These are phyloP conservation scores for Belgica antarctica DNA, from an alignment of 2,888 invertebrate genomes.

Conservation along the genomic window DNA sequence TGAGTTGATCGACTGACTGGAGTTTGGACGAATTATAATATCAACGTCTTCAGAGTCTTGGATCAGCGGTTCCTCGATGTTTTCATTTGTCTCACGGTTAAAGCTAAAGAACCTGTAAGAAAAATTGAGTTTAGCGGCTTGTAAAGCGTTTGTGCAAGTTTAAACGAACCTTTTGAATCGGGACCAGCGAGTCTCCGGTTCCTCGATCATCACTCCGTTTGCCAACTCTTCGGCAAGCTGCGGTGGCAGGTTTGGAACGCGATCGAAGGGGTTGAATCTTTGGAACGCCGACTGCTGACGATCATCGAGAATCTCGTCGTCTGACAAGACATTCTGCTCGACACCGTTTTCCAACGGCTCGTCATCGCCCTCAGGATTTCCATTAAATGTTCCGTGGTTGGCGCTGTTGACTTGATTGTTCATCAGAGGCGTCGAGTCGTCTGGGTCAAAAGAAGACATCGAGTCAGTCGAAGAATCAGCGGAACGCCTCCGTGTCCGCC, in stretches of 20 bases:
- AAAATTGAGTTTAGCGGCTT: neutral
- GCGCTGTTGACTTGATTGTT: slow-evolving; percentile 56
- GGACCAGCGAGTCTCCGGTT: slow-evolving; percentile 44
- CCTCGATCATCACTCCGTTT: neutral
- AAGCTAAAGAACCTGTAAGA: slow-evolving; percentile 47
- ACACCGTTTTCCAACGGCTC: slow-evolving; percentile 45
- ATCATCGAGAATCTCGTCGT: slow-evolving; percentile 51
- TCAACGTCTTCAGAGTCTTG: slow-evolving; percentile 15
- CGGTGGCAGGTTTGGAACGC: slow-evolving; percentile 49
- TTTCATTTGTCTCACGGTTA: slow-evolving; percentile 3
- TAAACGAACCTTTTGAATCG: slow-evolving; percentile 18
- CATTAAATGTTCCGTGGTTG: slow-evolving; percentile 54
- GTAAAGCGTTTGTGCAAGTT: slow-evolving; percentile 1
- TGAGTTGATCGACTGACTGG: slow-evolving; percentile 22
- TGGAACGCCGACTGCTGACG: neutral
- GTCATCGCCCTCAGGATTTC: slow-evolving; percentile 45
- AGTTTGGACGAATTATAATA: slow-evolving; percentile 42
- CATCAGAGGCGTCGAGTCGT: slow-evolving; percentile 63
- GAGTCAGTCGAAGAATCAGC: slow-evolving; percentile 55
- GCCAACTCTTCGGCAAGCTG: slow-evolving; percentile 25
- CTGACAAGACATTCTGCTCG: neutral
- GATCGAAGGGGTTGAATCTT: slow-evolving; percentile 54
- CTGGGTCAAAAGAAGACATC: slow-evolving; percentile 65
- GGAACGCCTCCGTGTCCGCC: slow-evolving; percentile 48
- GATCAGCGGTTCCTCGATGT: slow-evolving; percentile 12